phyloP scores from a whole-genome alignment of 2,797 vertebrate genomes.

The Allenopithecus nigroviridis region DNA sequence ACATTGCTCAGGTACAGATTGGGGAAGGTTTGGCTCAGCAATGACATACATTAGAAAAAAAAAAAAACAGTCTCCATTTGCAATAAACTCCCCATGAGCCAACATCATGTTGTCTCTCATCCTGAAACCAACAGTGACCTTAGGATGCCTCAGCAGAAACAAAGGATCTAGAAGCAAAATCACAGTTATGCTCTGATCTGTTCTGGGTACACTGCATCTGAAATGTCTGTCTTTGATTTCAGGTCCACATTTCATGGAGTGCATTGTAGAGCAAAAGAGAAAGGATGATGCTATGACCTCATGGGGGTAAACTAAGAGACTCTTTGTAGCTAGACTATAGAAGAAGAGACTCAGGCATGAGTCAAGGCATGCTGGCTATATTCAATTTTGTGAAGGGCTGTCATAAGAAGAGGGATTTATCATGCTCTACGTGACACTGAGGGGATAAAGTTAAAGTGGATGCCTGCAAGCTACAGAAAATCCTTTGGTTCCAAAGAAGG shows the following conservation, averaged over 20 bases:
- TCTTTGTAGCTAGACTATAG: not conserved
- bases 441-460: not conserved
- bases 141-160: not conserved
- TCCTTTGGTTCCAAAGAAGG: not conserved
- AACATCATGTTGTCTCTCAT: not conserved
- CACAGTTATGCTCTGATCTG: not conserved
- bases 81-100: not conserved
- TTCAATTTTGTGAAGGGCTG: not conserved
- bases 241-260: not conserved
- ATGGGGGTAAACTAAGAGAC: not conserved
- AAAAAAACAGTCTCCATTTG: not conserved
- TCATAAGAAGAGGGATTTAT: not conserved
- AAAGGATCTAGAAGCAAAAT: not conserved
- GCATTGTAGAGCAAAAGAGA: fast-evolving
- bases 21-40: not conserved
- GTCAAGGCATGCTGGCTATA: not conserved
- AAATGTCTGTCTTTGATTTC: not conserved
- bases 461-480: not conserved
- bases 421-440: not conserved
- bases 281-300: not conserved
- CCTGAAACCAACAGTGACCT: not conserved
- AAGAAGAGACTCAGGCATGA: not conserved
- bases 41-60: not conserved
- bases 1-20: not conserved
- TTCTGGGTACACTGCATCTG: too few relatives aligned